phyloP scores from a whole-genome alignment of 2,113 vertebrate genomes.

The Rhea americana region DNA sequence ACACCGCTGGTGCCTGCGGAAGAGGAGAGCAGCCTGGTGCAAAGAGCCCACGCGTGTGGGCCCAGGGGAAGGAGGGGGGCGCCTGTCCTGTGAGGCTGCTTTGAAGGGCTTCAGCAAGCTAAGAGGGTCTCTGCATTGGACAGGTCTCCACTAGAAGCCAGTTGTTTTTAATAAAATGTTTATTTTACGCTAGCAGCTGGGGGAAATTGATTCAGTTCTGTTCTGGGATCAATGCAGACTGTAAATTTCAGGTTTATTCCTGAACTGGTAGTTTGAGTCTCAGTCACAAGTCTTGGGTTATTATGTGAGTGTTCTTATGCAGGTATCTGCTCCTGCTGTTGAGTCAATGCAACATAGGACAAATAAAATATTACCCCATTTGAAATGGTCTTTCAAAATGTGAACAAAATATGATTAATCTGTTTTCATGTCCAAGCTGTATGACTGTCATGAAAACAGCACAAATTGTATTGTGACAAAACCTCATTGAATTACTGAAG shows the following conservation, averaged over 20 bases:
- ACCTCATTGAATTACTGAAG: conserved; percentile 44
- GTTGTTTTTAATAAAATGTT: not conserved
- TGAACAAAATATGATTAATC: conserved; percentile 64
- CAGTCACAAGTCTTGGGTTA: not conserved
- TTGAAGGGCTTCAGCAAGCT: too few relatives aligned
- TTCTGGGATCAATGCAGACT: not conserved
- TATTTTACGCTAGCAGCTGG: not conserved
- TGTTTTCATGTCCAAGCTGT: conserved; percentile 56
- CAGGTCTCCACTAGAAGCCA: not conserved
- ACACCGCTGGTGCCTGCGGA: too few relatives aligned
- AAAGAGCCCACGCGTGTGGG: too few relatives aligned
- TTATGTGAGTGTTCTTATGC: not conserved
- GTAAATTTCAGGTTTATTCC: not conserved
- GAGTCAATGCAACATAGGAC: conserved; percentile 55
- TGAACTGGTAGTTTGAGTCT: not conserved
- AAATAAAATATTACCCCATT: conserved; percentile 34
- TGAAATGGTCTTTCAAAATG: conserved; percentile 44
- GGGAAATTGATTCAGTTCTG: not conserved
- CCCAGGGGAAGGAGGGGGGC: too few relatives aligned
- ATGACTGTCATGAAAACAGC: conserved; percentile 60
- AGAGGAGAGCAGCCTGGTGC: too few relatives aligned
- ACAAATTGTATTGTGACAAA: conserved; percentile 57
- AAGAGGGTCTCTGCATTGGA: not conserved
- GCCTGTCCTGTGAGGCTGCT: too few relatives aligned
- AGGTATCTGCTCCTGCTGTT: conserved; percentile 42